Evolutionary conservation across 1,140 invertebrate genomes (phyloP).

Genomic region (Pseudoatta argentina): DNA sequence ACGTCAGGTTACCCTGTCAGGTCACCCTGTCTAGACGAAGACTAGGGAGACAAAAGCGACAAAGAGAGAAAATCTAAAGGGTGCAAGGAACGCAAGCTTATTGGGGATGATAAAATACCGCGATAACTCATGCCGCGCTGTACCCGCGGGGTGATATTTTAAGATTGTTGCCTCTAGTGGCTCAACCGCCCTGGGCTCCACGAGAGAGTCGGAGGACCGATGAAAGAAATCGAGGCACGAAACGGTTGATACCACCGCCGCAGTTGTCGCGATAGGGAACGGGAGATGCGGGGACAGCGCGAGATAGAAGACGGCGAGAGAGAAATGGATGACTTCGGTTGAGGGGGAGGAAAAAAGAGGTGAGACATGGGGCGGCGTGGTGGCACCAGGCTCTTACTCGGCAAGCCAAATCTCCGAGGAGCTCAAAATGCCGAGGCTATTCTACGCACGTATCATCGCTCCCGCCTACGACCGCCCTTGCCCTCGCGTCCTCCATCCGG

Average conservation of each 20-base stretch:
- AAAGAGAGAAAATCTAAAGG: constrained; percentile 58
- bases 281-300: not conserved
- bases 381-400: constrained; percentile 60
- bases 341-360: not conserved
- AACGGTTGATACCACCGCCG: constrained; percentile 48
- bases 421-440: constrained; percentile 77
- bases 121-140: constrained; percentile 78
- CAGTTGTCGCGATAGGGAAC: constrained; percentile 32
- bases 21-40: constrained; percentile 12
- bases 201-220: constrained; percentile 33
- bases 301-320: constrained; percentile 40
- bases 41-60: constrained; percentile 20
- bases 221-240: constrained; percentile 48
- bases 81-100: constrained; percentile 77
- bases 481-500: constrained; percentile 57
- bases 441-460: constrained; percentile 82
- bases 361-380: not conserved
- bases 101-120: constrained; percentile 83
- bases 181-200: constrained; percentile 12
- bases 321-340: constrained; percentile 32
- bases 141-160: constrained; percentile 80
- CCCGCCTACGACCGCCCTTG: constrained; percentile 69
- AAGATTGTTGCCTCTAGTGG: constrained; percentile 76
- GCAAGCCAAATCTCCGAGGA: constrained; percentile 81
- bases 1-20: not conserved